Evolutionary conservation across 1,140 invertebrate species (phyloP), one percentile per base, ranked within the genome.

Genomic region (Drosophila sp.): DNA sequence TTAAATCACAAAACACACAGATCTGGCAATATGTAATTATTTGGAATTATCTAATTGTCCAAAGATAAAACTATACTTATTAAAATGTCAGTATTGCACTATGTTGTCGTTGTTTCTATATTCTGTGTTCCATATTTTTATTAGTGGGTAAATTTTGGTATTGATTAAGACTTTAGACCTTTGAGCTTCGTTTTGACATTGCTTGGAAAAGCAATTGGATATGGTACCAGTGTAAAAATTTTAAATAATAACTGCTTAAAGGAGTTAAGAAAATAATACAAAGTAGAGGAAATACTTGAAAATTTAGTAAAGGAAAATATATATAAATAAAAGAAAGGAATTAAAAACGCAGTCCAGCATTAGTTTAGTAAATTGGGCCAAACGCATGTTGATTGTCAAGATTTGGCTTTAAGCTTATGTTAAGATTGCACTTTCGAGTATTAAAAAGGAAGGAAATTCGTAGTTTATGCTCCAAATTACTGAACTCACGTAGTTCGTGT

Each of bases 401-500:
- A 60, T 32, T 54, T 80, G 54, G 68, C 68, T 76, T 47, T 38
- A 60, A 60, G 63, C 60, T 62, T 78, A 66, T 68, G 72, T 89
- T 80, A 50, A 79, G 72, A 63, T 79, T 71, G 60, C 63, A 60
- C 50, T 73, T 50, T 76, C 57, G 79, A 86, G 75, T 79, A 76
- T 76, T 70, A 57, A 38, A 55, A 17, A 50, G 27, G 75, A 79
- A 82, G 60, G 27, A 86, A 79, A 86, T 85, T 85, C 82, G 81
- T 78, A 66, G 62, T 40, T 32, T 57, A 69, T 66, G 44, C 38
- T 17, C 58, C 44, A 27, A 38, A 38, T 38, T 8, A 11, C 35
- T 38, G 35, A 60, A 91, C 90, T 91, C 90, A 91, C 90, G 90
- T 90, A 64, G 87, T 89, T 33, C 84, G 75, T 5, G 83, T 83